Conservation (phyloP, 2,797 vertebrate species). For the Oreonectes daqikongensis region DNA sequence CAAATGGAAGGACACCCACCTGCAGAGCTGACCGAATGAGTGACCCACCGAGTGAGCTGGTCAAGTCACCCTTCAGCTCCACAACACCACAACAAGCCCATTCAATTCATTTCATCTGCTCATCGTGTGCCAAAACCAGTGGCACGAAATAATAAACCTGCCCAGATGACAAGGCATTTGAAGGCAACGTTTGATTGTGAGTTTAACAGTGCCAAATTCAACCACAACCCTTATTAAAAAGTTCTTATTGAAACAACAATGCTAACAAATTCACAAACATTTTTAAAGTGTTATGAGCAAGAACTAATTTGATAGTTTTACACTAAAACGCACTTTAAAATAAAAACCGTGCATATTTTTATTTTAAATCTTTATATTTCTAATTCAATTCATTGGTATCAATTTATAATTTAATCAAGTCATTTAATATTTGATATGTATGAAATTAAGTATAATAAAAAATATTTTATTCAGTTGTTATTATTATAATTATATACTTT, state of each 20-base stretch:
- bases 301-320: too few species aligned
- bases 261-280: too few species aligned
- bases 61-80: slow-evolving; percentile 59
- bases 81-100: slow-evolving; percentile 54
- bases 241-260: too few species aligned
- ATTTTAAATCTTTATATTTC: too few species aligned
- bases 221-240: neutral
- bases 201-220: neutral
- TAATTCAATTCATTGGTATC: neutral
- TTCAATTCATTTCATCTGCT: slow-evolving; percentile 57
- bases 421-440: neutral
- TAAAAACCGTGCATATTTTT: too few species aligned
- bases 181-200: neutral
- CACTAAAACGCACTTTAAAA: too few species aligned
- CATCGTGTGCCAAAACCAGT: slow-evolving; percentile 44
- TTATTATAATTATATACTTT: too few species aligned
- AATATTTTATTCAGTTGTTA: too few species aligned
- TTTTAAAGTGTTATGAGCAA: too few species aligned
- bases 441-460: too few species aligned
- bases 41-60: slow-evolving; percentile 45
- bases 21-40: slow-evolving; percentile 54
- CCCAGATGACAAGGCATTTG: slow-evolving; percentile 33
- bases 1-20: slow-evolving; percentile 64
- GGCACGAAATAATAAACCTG: slow-evolving; percentile 3
- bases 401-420: neutral